These are phyloP conservation scores for Urocitellus parryii DNA, from an alignment of 2,113 vertebrate genomes.

Conservation along the genomic window DNA sequence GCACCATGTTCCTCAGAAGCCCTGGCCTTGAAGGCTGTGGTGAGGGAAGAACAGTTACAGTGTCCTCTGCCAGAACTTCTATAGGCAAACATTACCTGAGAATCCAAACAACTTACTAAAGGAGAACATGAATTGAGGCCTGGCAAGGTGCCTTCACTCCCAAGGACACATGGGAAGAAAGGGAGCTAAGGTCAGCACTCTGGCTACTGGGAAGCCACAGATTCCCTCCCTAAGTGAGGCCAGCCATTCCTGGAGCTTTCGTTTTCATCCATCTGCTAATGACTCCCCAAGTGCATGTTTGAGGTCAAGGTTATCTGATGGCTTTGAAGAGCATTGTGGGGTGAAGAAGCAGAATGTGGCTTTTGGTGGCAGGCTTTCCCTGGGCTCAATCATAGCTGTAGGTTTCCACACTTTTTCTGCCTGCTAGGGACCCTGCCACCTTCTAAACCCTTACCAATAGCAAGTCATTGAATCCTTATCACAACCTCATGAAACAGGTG, in stretches of 20 bases:
- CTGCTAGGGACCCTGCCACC: not conserved
- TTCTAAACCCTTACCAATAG: not conserved
- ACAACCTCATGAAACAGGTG: not conserved
- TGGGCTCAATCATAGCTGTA: not conserved
- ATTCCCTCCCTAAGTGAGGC: too few species aligned
- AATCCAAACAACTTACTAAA: not conserved
- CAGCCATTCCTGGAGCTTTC: too few species aligned
- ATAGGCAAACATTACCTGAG: not conserved
- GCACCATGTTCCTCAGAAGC: not conserved
- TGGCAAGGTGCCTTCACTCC: not conserved
- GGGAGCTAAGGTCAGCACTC: not conserved
- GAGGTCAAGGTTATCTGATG: not conserved
- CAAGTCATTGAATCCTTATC: not conserved
- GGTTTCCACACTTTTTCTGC: not conserved
- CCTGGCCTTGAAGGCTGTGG: not conserved
- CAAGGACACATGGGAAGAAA: not conserved
- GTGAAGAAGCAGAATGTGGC: not conserved
- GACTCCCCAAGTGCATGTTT: not conserved
- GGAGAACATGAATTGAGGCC: not conserved
- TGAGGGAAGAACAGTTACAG: not conserved
- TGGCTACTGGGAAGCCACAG: not conserved
- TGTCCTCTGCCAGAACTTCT: not conserved
- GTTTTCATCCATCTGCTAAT: not conserved
- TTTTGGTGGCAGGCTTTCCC: not conserved
- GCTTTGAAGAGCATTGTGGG: not conserved